Evolutionary conservation across 1,140 invertebrate species (phyloP).

Genomic region (Galendromus occidentalis): DNA sequence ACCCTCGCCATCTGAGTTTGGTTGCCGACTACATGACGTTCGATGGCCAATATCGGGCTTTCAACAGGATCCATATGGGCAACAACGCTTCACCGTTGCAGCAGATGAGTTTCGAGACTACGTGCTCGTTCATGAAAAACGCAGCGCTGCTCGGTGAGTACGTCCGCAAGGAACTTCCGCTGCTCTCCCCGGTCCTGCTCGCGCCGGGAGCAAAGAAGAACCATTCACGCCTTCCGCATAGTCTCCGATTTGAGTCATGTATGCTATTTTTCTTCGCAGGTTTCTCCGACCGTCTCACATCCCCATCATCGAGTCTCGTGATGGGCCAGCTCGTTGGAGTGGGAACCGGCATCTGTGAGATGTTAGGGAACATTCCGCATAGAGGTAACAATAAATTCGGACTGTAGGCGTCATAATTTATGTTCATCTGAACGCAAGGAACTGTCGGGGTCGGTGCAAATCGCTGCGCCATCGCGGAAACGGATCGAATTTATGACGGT

Average conservation of each 20-base stretch:
- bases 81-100: slow-evolving; percentile 72
- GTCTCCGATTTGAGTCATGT: slow-evolving; percentile 16
- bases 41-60: slow-evolving; percentile 64
- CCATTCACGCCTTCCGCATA: slow-evolving; percentile 8
- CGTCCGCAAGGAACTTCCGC: neutral
- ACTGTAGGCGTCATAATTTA: no score
- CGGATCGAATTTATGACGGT: no score
- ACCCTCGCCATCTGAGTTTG: slow-evolving; percentile 72
- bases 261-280: no score
- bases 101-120: slow-evolving; percentile 95
- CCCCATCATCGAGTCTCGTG: slow-evolving; percentile 71
- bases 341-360: slow-evolving; percentile 63
- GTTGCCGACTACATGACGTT: slow-evolving; percentile 97
- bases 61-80: slow-evolving; percentile 74
- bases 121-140: slow-evolving; percentile 60
- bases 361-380: slow-evolving; percentile 27
- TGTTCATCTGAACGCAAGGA: no score
- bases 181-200: neutral
- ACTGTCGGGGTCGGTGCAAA: no score
- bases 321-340: slow-evolving; percentile 55
- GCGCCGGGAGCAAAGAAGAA: no score
- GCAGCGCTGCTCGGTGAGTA: slow-evolving; percentile 42
- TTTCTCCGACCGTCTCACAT: slow-evolving; percentile 49
- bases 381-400: no score
- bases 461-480: no score